A percentile compares a stretch with the other conserved stretches of the same genome.
Conservation (phyloP, 2,888 invertebrate genomes). For the Mamestra brassicae region DNA sequence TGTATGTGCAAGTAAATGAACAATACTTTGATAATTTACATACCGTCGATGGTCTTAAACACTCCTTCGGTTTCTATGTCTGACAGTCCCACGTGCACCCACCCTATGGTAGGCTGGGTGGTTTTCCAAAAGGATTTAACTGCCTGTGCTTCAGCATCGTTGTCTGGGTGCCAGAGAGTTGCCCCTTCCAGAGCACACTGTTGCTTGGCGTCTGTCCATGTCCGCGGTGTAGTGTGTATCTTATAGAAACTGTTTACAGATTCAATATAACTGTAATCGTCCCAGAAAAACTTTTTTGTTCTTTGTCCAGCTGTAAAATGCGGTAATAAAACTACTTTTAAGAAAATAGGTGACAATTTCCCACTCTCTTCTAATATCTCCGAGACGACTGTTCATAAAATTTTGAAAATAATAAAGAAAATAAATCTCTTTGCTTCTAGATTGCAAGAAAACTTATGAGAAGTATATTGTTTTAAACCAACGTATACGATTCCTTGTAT, state of each 20-base stretch:
- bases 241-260: constrained; percentile 79
- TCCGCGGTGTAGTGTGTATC: constrained; percentile 76
- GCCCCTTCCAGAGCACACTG: constrained; percentile 80
- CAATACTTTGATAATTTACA: constrained; percentile 59
- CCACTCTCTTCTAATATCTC: too few relatives aligned
- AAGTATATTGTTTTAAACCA: too few relatives aligned
- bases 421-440: too few relatives aligned
- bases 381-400: too few relatives aligned
- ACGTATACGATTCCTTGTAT: too few relatives aligned
- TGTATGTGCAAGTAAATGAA: not conserved
- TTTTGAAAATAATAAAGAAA: too few relatives aligned
- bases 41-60: constrained; percentile 73
- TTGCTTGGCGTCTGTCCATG: constrained; percentile 77
- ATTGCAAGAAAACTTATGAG: too few relatives aligned
- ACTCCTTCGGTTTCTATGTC: constrained; percentile 72
- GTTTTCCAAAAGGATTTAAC: constrained; percentile 17
- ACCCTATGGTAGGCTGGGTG: not conserved
- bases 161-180: constrained; percentile 77
- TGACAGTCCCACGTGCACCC: constrained; percentile 9
- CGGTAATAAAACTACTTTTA: too few relatives aligned
- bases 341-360: too few relatives aligned
- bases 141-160: constrained; percentile 51
- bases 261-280: constrained; percentile 80
- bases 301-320: constrained; percentile 58
- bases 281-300: constrained; percentile 76